A percentile compares a stretch with the other conserved stretches of the same genome.
Evolutionary conservation across 2,888 invertebrate species (phyloP).

Genomic region (Drosophila koepferae): DNA sequence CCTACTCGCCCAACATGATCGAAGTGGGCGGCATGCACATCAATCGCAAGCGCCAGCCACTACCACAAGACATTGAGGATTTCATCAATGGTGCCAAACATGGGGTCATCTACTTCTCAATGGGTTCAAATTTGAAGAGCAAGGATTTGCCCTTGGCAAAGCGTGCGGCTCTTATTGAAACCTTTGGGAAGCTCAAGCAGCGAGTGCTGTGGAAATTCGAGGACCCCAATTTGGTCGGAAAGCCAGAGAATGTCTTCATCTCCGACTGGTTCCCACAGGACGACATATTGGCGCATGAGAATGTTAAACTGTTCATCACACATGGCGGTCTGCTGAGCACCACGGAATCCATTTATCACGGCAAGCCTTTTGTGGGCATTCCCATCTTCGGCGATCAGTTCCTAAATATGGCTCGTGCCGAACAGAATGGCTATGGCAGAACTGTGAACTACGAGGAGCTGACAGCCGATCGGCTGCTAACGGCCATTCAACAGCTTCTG

Average conservation of each 20-base stretch:
- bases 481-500: conserved; percentile 68
- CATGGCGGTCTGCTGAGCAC: conserved; percentile 86
- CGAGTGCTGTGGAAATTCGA: conserved; percentile 86
- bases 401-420: conserved; percentile 85
- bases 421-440: conserved; percentile 84
- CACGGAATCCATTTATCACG: conserved; percentile 86
- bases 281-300: conserved; percentile 85
- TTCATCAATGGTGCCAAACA: conserved; percentile 84
- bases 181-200: conserved; percentile 81
- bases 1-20: conserved; percentile 84
- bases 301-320: conserved; percentile 85
- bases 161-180: conserved; percentile 67
- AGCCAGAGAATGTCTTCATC: conserved; percentile 82
- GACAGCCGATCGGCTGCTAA: conserved; percentile 75
- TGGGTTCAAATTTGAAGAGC: conserved; percentile 85
- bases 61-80: conserved; percentile 82
- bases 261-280: conserved; percentile 86
- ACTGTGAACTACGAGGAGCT: conserved; percentile 81
- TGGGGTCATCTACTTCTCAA: conserved; percentile 86
- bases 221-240: conserved; percentile 74
- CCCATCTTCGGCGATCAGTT: conserved; percentile 86
- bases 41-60: conserved; percentile 73
- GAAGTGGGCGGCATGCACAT: conserved; percentile 85
- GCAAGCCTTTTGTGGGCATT: conserved; percentile 86
- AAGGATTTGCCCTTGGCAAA: conserved; percentile 73